A percentile compares a stretch with the other conserved stretches of the same genome.
Evolutionary conservation across 2,797 vertebrate genomes (phyloP).

Genomic region (Periophthalmus magnuspinnatus): DNA sequence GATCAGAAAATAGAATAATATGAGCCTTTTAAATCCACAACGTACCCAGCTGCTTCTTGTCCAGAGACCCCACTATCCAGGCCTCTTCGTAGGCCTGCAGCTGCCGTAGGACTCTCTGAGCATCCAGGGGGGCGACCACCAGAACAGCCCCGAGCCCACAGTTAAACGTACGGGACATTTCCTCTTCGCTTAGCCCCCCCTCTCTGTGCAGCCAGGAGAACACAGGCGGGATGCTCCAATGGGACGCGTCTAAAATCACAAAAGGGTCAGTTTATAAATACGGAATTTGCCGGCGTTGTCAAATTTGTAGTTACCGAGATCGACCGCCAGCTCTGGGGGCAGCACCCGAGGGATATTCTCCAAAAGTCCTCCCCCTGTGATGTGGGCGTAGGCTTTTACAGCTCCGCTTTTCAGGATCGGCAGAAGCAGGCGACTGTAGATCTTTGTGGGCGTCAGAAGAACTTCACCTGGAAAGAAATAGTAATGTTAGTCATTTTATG

Average conservation of each 20-base stretch:
- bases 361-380: slow-evolving; percentile 93
- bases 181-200: slow-evolving; percentile 86
- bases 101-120: slow-evolving; percentile 80
- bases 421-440: slow-evolving; percentile 88
- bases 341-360: slow-evolving; percentile 95
- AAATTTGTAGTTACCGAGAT: slow-evolving; percentile 69
- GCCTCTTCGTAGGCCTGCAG: slow-evolving; percentile 78
- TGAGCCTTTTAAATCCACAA: background rate
- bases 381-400: slow-evolving; percentile 91
- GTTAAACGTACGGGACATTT: slow-evolving; percentile 94
- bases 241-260: slow-evolving; percentile 81
- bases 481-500: too few relatives aligned
- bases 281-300: too few relatives aligned
- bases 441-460: slow-evolving; percentile 90
- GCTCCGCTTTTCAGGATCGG: slow-evolving; percentile 84
- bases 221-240: slow-evolving; percentile 86
- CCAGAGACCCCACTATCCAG: slow-evolving; percentile 88
- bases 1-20: too few relatives aligned
- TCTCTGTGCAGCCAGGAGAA: slow-evolving; percentile 91
- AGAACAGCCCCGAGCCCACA: slow-evolving; percentile 90
- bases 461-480: slow-evolving; percentile 80
- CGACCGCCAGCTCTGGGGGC: slow-evolving; percentile 79
- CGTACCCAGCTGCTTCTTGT: slow-evolving; percentile 77
- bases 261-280: slow-evolving; percentile 8
- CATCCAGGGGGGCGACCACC: slow-evolving; percentile 79